phyloP scores from a whole-genome alignment of 2,113 vertebrate genomes.

The Glaucomys volans region DNA sequence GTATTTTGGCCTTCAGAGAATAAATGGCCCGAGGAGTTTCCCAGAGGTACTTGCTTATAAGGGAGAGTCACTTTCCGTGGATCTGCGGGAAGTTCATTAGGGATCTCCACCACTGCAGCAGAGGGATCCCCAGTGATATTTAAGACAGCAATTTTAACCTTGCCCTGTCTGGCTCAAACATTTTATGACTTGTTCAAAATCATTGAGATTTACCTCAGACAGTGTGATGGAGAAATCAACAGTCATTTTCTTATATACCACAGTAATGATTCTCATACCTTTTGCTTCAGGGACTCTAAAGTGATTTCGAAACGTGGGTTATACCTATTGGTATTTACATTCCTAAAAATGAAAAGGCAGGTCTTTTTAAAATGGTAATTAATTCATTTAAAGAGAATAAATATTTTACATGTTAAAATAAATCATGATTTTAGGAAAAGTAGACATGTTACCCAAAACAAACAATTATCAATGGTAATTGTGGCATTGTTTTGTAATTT shows the following conservation, averaged over 20 bases:
- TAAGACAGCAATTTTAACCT: not conserved
- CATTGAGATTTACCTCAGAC: not conserved
- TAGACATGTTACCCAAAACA: not conserved
- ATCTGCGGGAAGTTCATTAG: not conserved
- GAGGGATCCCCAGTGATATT: not conserved
- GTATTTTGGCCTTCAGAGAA: constrained; percentile 63
- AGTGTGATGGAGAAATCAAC: not conserved
- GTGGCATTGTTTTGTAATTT: not conserved
- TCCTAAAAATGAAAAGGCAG: constrained; percentile 20
- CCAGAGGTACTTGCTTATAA: not conserved
- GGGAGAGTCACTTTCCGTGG: not conserved
- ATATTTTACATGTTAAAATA: not conserved
- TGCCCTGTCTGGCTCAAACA: not conserved
- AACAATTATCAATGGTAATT: not conserved
- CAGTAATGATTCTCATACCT: not conserved
- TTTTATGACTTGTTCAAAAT: not conserved
- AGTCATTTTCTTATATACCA: not conserved
- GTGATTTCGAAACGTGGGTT: not conserved
- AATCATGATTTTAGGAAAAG: not conserved
- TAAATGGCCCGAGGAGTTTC: constrained; percentile 57
- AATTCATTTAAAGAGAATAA: constrained; percentile 15
- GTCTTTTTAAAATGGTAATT: not conserved
- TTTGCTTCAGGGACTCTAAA: constrained; percentile 22
- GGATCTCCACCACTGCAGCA: not conserved
- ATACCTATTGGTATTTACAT: not conserved